Evolutionary conservation across 2,113 vertebrate species (phyloP).

Genomic region (Pipa parva): DNA sequence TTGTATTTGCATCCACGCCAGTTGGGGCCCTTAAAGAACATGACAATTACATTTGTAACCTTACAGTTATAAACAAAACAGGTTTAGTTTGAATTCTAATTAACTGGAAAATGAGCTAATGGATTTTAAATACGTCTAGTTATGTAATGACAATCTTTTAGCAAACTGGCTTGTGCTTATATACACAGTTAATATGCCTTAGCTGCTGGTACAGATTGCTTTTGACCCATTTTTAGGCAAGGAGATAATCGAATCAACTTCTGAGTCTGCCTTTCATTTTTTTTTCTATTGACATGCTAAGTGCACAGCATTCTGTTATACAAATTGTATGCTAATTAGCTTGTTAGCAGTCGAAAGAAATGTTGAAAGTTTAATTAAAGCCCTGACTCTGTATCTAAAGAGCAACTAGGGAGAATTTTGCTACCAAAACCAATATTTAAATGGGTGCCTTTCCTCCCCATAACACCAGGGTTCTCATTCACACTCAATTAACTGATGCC

Average conservation of each 20-base stretch:
- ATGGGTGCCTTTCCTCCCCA: slow-evolving; percentile 23
- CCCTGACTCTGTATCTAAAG: slow-evolving; percentile 13
- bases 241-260: slow-evolving; percentile 10
- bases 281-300: slow-evolving; percentile 22
- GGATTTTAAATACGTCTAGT: too few species aligned
- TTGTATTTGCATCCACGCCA: too few species aligned
- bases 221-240: neutral
- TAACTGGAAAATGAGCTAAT: too few species aligned
- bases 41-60: too few species aligned
- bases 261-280: slow-evolving; percentile 9
- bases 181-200: too few species aligned
- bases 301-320: slow-evolving; percentile 26
- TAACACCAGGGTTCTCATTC: slow-evolving; percentile 21
- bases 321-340: slow-evolving; percentile 38
- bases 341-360: slow-evolving; percentile 35
- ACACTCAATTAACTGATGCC: slow-evolving; percentile 19
- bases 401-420: slow-evolving; percentile 31
- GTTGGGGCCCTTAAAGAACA: too few species aligned
- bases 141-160: too few species aligned
- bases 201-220: slow-evolving; percentile 9
- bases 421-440: slow-evolving; percentile 33
- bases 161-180: too few species aligned
- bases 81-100: too few species aligned
- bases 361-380: slow-evolving; percentile 38
- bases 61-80: too few species aligned